Conservation (phyloP, 2,797 vertebrate genomes). For the Gallinago stenura region DNA sequence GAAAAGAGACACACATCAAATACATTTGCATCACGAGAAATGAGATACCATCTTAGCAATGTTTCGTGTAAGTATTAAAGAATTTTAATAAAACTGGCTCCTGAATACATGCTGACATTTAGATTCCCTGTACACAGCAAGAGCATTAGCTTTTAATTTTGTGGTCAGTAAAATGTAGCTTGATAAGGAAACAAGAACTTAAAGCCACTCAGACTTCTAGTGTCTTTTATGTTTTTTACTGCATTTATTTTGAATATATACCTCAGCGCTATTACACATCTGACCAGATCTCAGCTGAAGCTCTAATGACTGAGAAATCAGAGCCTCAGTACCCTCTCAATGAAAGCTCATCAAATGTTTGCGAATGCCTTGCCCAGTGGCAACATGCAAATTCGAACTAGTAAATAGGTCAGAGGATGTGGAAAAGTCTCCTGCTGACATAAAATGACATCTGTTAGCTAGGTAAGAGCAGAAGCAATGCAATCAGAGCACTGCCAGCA, state of each 20-base stretch:
- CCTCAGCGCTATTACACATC: background rate
- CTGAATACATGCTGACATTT: background rate
- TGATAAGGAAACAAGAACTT: background rate
- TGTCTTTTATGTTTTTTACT: background rate
- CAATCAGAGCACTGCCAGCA: background rate
- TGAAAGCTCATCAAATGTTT: background rate
- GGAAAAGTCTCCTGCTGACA: constrained; percentile 28
- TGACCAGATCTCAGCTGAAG: background rate
- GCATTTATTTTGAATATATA: background rate
- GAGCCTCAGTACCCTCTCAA: background rate
- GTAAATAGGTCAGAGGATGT: constrained; percentile 23
- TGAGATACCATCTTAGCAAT: background rate
- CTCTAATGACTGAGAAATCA: constrained; percentile 8
- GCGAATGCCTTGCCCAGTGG: constrained; percentile 8
- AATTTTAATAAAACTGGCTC: background rate
- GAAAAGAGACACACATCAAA: background rate
- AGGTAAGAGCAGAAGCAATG: constrained; percentile 1
- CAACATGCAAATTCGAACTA: background rate
- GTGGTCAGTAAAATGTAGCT: background rate
- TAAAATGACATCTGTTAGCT: constrained; percentile 24
- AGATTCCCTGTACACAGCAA: background rate
- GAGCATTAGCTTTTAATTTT: background rate
- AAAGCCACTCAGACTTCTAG: background rate
- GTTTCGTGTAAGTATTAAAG: background rate
- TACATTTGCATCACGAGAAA: background rate